Evolutionary conservation across 2,113 vertebrate species (phyloP).

Genomic region (Chaetorhynchus papuensis): DNA sequence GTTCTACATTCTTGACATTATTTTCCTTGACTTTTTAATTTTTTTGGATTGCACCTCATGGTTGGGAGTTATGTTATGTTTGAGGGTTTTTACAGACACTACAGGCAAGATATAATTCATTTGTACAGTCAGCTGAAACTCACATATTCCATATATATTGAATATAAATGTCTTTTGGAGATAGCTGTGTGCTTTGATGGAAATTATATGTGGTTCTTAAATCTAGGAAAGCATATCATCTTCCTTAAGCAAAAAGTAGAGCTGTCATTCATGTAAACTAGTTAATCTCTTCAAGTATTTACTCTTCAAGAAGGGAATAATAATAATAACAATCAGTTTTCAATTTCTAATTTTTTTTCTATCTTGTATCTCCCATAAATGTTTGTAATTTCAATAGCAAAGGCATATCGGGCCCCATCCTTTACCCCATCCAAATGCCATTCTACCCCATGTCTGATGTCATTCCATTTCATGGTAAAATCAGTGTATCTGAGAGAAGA

Average conservation of each 20-base stretch:
- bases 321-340: neutral
- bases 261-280: neutral
- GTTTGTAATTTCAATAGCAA: neutral
- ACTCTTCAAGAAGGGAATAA: neutral
- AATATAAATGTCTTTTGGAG: neutral
- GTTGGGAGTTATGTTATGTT: neutral
- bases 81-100: neutral
- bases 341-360: neutral
- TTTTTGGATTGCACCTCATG: neutral
- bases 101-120: neutral
- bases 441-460: neutral
- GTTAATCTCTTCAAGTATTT: neutral
- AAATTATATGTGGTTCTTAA: neutral
- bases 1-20: neutral
- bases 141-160: neutral
- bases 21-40: neutral
- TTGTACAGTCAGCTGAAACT: neutral
- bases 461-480: neutral
- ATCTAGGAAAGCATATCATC: neutral
- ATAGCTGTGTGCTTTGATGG: neutral
- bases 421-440: neutral
- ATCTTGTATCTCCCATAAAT: neutral
- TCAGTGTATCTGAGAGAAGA: neutral
- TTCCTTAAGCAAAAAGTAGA: neutral
- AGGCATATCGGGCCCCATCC: neutral